Conservation (phyloP, 2,797 vertebrate species). For the Odontamblyopus lacepedii region DNA sequence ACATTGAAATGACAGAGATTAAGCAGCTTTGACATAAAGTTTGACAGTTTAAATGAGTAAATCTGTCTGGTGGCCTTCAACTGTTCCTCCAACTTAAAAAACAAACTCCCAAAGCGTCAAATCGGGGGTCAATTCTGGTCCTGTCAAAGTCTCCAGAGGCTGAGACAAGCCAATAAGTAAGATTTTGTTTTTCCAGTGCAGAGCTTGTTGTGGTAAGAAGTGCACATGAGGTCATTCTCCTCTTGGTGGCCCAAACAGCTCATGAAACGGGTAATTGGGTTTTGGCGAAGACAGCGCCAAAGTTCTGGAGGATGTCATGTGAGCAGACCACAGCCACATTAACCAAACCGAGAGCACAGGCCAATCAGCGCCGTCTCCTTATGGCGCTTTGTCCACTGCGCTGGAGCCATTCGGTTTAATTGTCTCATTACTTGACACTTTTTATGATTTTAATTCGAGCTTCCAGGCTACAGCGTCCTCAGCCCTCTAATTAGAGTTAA, state of each 20-base stretch:
- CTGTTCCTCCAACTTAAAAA: not conserved
- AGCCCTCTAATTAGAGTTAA: conserved; percentile 30
- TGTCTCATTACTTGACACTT: conserved; percentile 8
- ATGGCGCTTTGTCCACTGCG: not conserved
- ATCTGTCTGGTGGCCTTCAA: not conserved
- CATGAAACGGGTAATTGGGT: conserved; percentile 8
- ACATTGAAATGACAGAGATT: no score
- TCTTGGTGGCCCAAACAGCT: conserved; percentile 6
- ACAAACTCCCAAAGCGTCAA: not conserved
- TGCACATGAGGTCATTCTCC: conserved; percentile 10
- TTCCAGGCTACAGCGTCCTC: conserved; percentile 11
- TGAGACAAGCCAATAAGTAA: not conserved
- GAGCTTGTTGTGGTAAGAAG: not conserved
- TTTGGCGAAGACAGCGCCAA: conserved; percentile 19
- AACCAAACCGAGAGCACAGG: conserved; percentile 24
- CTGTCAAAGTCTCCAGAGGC: not conserved
- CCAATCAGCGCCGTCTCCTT: not conserved
- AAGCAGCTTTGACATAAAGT: not conserved
- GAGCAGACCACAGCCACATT: conserved; percentile 1
- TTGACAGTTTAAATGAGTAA: not conserved
- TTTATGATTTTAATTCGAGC: conserved; percentile 1
- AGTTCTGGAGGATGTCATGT: conserved; percentile 6
- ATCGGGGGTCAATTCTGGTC: not conserved
- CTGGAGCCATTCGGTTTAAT: not conserved
- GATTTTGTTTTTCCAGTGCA: not conserved